Evolutionary conservation across 2,113 vertebrate genomes (phyloP), one percentile per base, ranked within the genome.

Genomic region (Lasiurus borealis): DNA sequence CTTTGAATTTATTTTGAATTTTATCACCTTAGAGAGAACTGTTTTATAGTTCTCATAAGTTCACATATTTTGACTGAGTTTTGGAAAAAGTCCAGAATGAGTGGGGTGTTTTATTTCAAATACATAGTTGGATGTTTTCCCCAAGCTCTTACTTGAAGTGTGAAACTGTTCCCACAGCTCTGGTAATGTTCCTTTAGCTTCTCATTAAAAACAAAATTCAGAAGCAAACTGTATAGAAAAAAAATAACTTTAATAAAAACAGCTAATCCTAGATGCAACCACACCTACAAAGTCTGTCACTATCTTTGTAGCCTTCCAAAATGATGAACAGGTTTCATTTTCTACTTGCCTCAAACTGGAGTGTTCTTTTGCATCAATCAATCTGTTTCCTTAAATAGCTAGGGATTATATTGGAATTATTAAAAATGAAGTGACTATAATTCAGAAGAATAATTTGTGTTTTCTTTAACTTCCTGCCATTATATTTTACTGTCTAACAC

Each of bases 121-220:
- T 76, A 84, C 10, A 77, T 64, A 50, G 85, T 88, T 92, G 78
- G 75, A 86, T 95, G 78, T 94, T 97, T 97, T 91, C 50, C 57
- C 80, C 77, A 90, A 40, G 64, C 40, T 93, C 92, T 89, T 92
- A 57, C 64, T 88, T 94, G n/a, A 95, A 94, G 96, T 92, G 94
- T 96, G 91, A 97, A 95, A 94, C 94, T 85, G 80, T 96, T 96
- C 94, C 80, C 52, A 87, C 27, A 75, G 64, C 36, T 89, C 83
- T 73, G 52, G 31, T 64, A 89, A 95, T 72, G n/a, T 48, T 93
- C 86, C 73, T 96, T 91, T 83, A 90, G 44, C 52, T 95, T 96
- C 81, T 91, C 44, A 83, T 94, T 88, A 88, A 88, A 91, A 94
- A 81, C 50, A 94, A 96, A 93, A 34, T 44, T 19, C 40, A 80